These are phyloP conservation scores for Micromesistius poutassou DNA, from an alignment of 2,797 vertebrate genomes.

Conservation along the genomic window DNA sequence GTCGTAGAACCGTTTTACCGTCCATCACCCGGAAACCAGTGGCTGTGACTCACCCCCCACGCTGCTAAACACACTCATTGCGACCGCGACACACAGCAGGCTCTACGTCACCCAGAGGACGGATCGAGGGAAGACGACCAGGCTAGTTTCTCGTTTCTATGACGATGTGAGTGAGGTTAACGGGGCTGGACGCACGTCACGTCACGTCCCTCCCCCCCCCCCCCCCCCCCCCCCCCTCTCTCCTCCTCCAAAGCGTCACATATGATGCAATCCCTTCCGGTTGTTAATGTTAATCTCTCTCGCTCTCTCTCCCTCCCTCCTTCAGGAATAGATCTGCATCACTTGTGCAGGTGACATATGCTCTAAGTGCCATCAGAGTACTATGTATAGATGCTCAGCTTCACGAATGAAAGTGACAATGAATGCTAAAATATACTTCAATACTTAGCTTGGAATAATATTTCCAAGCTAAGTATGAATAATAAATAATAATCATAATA, in stretches of 20 bases:
- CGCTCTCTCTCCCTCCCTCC: background rate
- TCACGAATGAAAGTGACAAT: too few species aligned
- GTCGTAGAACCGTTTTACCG: too few species aligned
- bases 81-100: constrained; percentile 1
- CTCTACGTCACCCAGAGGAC: background rate
- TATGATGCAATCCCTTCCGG: constrained; percentile 1
- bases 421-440: background rate
- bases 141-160: constrained; percentile 5
- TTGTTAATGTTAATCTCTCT: background rate
- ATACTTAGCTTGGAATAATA: background rate
- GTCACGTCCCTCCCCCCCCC: too few species aligned
- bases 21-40: background rate
- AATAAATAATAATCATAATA: background rate
- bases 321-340: background rate
- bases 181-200: background rate
- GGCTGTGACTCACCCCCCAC: constrained; percentile 40
- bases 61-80: constrained; percentile 14
- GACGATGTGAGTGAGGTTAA: background rate
- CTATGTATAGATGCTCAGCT: background rate
- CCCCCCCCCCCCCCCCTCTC: too few species aligned
- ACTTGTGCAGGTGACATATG: background rate
- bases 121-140: background rate
- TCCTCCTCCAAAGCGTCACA: background rate
- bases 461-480: background rate
- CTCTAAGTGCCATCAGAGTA: background rate